A percentile compares a stretch with the other conserved stretches of the same genome.
Conservation (phyloP, 2,113 vertebrate genomes). For the Guaruba guarouba region DNA sequence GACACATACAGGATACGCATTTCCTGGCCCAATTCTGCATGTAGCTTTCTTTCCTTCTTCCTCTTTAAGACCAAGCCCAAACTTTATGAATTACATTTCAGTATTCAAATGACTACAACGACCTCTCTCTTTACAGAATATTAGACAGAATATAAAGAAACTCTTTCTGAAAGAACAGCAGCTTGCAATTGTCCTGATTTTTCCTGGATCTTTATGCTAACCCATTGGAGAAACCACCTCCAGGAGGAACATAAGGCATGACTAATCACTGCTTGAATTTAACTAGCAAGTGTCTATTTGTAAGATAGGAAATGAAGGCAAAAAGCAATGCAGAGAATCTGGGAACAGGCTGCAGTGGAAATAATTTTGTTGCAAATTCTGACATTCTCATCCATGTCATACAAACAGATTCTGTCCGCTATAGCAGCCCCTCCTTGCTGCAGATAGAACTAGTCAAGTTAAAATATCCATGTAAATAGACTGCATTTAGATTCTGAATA, state of each 20-base stretch:
- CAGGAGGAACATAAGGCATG: slow-evolving; percentile 10
- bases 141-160: background rate
- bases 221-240: background rate
- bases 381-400: background rate
- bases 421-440: background rate
- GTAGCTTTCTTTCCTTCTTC: background rate
- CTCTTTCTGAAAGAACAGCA: background rate
- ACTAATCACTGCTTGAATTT: background rate
- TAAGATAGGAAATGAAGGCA: background rate
- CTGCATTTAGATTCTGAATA: background rate
- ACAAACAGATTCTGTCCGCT: background rate
- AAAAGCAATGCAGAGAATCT: background rate
- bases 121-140: background rate
- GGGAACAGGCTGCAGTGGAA: background rate
- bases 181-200: background rate
- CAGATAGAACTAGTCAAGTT: background rate
- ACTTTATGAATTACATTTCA: background rate
- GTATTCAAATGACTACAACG: background rate
- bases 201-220: background rate
- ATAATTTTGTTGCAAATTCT: background rate
- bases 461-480: background rate
- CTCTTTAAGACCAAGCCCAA: background rate
- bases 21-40: background rate
- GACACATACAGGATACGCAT: background rate
- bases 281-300: background rate